Conservation (phyloP, 2,113 vertebrate genomes). For the Promerops cafer region DNA sequence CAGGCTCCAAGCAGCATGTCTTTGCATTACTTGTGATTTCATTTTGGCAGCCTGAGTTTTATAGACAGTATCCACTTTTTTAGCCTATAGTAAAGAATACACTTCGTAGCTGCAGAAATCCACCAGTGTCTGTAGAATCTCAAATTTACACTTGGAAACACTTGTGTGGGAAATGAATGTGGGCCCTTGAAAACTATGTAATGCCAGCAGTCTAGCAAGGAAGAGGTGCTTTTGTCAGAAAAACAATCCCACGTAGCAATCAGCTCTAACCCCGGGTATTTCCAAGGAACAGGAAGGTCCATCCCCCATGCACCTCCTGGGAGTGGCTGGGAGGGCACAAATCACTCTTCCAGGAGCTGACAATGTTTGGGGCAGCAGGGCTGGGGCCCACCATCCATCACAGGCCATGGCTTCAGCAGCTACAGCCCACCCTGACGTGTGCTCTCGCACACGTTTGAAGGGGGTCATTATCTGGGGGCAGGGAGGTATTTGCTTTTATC, state of each 20-base stretch:
- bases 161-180: neutral
- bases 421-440: rapidly evolving
- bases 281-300: neutral
- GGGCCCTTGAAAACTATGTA: neutral
- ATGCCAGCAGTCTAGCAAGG: neutral
- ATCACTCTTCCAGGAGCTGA: neutral
- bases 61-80: neutral
- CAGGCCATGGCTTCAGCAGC: neutral
- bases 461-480: neutral
- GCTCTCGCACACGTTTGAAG: neutral
- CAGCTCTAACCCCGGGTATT: neutral
- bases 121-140: neutral
- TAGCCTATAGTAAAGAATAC: neutral
- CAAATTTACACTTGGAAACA: neutral
- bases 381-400: neutral
- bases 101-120: neutral
- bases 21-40: neutral
- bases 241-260: neutral
- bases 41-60: neutral
- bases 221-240: neutral
- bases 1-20: neutral
- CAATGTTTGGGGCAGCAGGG: too few species aligned
- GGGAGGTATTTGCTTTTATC: neutral
- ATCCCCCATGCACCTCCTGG: neutral
- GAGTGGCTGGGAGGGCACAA: neutral